phyloP scores from a whole-genome alignment of 2,113 vertebrate genomes.

The Gobiocypris rarus region DNA sequence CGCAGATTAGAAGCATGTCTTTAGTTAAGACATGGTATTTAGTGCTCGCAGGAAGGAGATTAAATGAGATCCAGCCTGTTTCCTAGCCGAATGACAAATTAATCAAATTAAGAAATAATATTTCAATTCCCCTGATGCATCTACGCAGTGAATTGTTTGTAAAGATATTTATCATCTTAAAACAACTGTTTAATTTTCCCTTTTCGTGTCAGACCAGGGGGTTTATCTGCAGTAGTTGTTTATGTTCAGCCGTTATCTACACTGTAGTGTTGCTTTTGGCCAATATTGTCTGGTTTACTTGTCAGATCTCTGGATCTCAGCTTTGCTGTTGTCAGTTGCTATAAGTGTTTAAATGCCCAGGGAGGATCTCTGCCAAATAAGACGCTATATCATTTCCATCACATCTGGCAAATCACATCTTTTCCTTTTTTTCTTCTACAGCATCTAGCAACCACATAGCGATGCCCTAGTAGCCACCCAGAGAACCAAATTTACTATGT shows the following conservation, averaged over 20 bases:
- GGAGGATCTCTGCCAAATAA: not conserved
- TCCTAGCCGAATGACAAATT: slow-evolving; percentile 20
- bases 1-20: slow-evolving; percentile 33
- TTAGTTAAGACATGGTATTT: slow-evolving; percentile 42
- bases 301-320: slow-evolving; percentile 27
- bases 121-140: slow-evolving; percentile 5
- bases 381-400: not conserved
- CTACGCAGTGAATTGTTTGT: not conserved
- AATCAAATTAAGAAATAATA: slow-evolving; percentile 21
- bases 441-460: not conserved
- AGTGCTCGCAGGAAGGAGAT: slow-evolving; percentile 9
- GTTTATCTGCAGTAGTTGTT: not conserved
- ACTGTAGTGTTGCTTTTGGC: slow-evolving; percentile 18
- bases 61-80: slow-evolving; percentile 12
- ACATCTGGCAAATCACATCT: not conserved
- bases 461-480: not conserved
- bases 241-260: slow-evolving; percentile 11
- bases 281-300: slow-evolving; percentile 1
- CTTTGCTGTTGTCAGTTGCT: slow-evolving; percentile 24
- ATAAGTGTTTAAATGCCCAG: slow-evolving; percentile 24
- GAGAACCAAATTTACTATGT: not conserved
- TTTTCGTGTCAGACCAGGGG: not conserved
- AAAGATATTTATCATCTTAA: not conserved
- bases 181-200: not conserved
- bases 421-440: not conserved